Percentiles rank a stretch among this genome's conserved stretches.
Conservation (phyloP, 2,113 vertebrate species). For the Loxodonta africana region DNA sequence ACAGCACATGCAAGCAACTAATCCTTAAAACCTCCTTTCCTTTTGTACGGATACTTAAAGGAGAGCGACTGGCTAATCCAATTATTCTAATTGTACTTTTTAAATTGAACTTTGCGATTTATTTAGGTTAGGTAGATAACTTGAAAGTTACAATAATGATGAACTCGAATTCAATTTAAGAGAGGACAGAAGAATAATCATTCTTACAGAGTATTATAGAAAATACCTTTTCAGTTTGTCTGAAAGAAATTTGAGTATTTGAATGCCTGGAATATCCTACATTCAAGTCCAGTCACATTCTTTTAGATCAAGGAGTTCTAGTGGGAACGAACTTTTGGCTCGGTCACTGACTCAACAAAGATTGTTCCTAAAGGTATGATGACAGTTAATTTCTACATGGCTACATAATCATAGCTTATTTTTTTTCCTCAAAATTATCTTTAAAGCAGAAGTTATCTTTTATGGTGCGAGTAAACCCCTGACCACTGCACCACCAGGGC, state of each 20-base stretch:
- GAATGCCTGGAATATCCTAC: neutral
- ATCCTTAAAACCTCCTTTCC: constrained; percentile 45
- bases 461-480: constrained; percentile 40
- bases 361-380: neutral
- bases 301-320: constrained; percentile 20
- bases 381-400: constrained; percentile 51
- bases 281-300: neutral
- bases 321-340: neutral
- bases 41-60: constrained; percentile 22
- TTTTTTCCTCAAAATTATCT: constrained; percentile 36
- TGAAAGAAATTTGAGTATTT: constrained; percentile 3
- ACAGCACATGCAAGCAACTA: neutral
- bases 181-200: constrained; percentile 1
- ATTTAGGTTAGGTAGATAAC: constrained; percentile 58
- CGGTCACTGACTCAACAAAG: neutral
- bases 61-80: constrained; percentile 52
- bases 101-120: constrained; percentile 53
- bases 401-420: constrained; percentile 7
- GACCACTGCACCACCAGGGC: too few relatives aligned
- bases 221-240: constrained; percentile 48
- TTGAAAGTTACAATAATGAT: constrained; percentile 40
- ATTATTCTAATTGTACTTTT: constrained; percentile 68
- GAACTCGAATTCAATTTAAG: constrained; percentile 47
- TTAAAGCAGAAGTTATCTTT: constrained; percentile 57
- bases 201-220: neutral